These are phyloP conservation scores for Spicauda simplicius DNA, from an alignment of 2,888 invertebrate species.

Conservation along the genomic window DNA sequence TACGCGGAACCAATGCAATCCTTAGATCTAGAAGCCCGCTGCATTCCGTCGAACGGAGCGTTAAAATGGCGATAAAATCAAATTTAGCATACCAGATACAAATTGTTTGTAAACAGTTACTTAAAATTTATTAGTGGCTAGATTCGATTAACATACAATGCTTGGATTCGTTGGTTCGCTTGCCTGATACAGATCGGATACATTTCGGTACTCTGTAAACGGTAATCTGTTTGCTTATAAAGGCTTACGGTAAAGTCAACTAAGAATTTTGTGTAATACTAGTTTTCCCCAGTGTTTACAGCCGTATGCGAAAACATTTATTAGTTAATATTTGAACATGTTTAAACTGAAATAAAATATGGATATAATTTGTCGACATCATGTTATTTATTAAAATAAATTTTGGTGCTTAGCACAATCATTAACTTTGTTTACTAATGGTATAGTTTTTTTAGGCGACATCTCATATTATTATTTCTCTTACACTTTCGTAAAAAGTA, in stretches of 20 bases:
- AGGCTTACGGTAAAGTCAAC: background rate
- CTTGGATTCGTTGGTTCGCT: constrained; percentile 5
- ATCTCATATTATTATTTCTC: too few species aligned
- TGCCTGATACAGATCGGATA: constrained; percentile 11
- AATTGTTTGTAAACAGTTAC: constrained; percentile 30
- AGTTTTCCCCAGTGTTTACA: too few species aligned
- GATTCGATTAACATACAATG: constrained; percentile 34
- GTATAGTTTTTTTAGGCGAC: too few species aligned
- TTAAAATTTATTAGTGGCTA: constrained; percentile 15
- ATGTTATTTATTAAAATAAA: too few species aligned
- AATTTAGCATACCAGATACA: constrained; percentile 23
- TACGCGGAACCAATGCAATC: constrained; percentile 21
- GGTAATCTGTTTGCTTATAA: constrained; percentile 4
- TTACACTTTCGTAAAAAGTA: too few species aligned
- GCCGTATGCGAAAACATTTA: too few species aligned
- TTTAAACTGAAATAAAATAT: too few species aligned
- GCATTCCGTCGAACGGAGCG: constrained; percentile 19
- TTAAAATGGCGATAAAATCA: constrained; percentile 29
- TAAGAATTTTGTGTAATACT: background rate
- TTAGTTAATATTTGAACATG: too few species aligned
- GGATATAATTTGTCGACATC: too few species aligned
- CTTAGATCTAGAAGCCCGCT: constrained; percentile 18
- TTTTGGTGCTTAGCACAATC: too few species aligned
- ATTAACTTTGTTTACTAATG: too few species aligned
- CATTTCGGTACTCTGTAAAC: constrained; percentile 4